phyloP scores from a whole-genome alignment of 2,797 vertebrate species.

The Phrynocephalus vlangalii region DNA sequence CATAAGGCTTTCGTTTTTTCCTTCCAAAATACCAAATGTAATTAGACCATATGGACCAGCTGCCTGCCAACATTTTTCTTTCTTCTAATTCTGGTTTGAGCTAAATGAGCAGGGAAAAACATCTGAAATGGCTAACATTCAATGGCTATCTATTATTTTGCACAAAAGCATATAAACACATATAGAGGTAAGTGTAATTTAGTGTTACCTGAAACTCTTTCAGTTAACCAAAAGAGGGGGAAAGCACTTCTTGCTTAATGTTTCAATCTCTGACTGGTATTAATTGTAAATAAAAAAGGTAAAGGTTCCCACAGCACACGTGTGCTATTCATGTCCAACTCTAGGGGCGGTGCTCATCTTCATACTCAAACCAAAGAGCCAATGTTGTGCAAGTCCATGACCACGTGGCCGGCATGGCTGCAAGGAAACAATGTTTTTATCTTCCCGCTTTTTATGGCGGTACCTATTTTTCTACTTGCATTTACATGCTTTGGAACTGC shows the following conservation, averaged over 20 bases:
- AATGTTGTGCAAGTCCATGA: too few species aligned
- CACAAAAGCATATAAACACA: not conserved
- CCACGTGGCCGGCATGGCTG: too few species aligned
- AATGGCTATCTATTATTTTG: not conserved
- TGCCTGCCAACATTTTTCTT: conserved; percentile 61
- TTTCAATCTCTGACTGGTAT: conserved; percentile 15
- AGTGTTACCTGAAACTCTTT: conserved; percentile 53
- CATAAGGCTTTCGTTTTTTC: conserved; percentile 63
- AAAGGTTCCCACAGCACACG: too few species aligned
- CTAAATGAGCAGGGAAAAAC: conserved; percentile 74
- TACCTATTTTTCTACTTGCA: too few species aligned
- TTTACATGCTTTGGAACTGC: too few species aligned
- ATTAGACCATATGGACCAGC: conserved; percentile 74
- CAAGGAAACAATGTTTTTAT: too few species aligned
- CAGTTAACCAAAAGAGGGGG: conserved; percentile 18
- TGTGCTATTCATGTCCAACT: too few species aligned
- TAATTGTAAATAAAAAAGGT: conserved; percentile 8
- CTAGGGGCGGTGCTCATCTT: too few species aligned
- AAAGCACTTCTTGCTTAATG: conserved; percentile 14
- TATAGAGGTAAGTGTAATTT: not conserved
- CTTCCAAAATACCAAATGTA: conserved; percentile 72
- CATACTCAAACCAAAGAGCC: too few species aligned
- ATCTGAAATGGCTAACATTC: conserved; percentile 66
- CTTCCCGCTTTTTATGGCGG: too few species aligned
- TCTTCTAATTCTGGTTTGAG: conserved; percentile 67